phyloP scores from a whole-genome alignment of 1,140 invertebrate genomes.

The Fopius arisanus region DNA sequence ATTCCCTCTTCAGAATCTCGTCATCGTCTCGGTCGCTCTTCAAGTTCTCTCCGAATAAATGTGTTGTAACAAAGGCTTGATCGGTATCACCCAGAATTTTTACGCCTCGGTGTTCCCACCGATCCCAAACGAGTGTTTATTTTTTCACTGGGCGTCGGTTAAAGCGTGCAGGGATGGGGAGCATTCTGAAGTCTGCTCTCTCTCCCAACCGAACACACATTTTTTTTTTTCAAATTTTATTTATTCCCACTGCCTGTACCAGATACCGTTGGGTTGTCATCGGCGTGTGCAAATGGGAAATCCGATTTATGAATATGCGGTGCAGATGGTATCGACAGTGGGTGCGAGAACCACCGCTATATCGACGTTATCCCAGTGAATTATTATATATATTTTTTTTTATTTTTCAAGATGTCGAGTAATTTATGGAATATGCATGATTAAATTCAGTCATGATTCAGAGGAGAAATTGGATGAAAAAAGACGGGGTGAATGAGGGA shows the following conservation, averaged over 20 bases:
- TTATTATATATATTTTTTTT: neutral
- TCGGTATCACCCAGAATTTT: neutral
- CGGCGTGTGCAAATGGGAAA: slow-evolving; percentile 11
- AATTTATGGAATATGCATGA: neutral
- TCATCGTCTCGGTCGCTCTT: neutral
- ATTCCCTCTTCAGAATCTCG: neutral
- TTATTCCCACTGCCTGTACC: slow-evolving; percentile 12
- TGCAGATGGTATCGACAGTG: slow-evolving; percentile 17
- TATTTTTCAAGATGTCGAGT: neutral
- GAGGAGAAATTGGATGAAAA: neutral
- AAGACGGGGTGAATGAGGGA: neutral
- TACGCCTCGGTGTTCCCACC: neutral
- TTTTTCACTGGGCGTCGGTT: neutral
- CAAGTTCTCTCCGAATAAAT: neutral
- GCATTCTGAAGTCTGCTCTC: neutral
- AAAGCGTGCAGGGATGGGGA: neutral
- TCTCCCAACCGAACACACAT: neutral
- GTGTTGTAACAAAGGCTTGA: neutral
- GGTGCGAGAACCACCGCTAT: slow-evolving; percentile 3
- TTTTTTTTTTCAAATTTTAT: slow-evolving; percentile 5
- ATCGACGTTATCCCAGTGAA: neutral
- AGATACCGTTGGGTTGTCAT: slow-evolving; percentile 10
- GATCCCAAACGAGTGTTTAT: neutral
- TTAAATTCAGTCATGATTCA: neutral
- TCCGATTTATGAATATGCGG: slow-evolving; percentile 20